These are phyloP conservation scores for Lithophane leautieri DNA, from an alignment of 2,888 invertebrate genomes.

Conservation along the genomic window DNA sequence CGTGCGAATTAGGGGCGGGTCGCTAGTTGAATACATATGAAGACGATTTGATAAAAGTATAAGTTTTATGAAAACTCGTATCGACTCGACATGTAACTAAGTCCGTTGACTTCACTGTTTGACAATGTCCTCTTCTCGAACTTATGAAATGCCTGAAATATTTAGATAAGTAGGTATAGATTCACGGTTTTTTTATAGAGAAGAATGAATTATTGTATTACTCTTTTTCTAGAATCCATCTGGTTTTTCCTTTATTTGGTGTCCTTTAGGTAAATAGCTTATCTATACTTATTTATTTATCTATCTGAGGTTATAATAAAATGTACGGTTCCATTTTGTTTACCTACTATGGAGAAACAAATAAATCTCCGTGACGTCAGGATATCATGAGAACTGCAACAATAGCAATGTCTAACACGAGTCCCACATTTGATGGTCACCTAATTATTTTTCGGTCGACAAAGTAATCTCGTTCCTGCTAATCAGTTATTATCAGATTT, in stretches of 20 bases:
- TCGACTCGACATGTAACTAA: neutral
- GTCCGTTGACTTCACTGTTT: neutral
- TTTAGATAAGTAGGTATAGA: too few species aligned
- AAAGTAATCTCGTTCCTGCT: constrained; percentile 16
- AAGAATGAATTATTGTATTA: too few species aligned
- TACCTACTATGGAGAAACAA: too few species aligned
- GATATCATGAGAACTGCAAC: neutral
- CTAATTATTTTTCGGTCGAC: constrained; percentile 33
- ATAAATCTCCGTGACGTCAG: neutral
- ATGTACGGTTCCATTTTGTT: neutral
- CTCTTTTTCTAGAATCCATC: neutral
- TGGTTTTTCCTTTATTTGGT: neutral
- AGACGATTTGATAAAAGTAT: neutral
- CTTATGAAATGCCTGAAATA: too few species aligned
- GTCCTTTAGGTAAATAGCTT: too few species aligned
- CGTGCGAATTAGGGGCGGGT: too few species aligned
- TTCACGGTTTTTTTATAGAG: too few species aligned
- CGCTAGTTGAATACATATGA: neutral
- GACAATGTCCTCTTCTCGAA: neutral
- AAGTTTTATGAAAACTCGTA: constrained; percentile 4
- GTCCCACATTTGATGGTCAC: neutral
- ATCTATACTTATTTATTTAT: too few species aligned
- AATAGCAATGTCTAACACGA: too few species aligned
- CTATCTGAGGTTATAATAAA: too few species aligned
- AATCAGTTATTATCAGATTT: constrained; percentile 46